Evolutionary conservation across 2,888 invertebrate species (phyloP).

Genomic region (Ochlodes sylvanus): DNA sequence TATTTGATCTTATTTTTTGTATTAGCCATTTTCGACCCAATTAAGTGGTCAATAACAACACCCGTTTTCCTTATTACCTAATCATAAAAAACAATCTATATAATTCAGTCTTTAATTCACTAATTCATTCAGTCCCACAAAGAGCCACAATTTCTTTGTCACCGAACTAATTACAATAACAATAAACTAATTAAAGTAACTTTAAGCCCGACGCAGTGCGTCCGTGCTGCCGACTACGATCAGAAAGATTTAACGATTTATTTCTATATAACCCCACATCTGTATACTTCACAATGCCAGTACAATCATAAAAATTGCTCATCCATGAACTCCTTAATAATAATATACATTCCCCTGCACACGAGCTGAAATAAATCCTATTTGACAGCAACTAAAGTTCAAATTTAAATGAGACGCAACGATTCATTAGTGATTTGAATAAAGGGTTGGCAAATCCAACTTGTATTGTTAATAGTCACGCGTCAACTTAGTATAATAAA

Average conservation of each 20-base stretch:
- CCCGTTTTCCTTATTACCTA: neutral
- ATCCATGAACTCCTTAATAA: slow-evolving; percentile 76
- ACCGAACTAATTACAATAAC: slow-evolving; percentile 36
- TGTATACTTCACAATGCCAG: slow-evolving; percentile 59
- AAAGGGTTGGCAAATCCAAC: slow-evolving; percentile 84
- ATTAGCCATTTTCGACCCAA: too few species aligned
- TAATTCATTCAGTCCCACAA: slow-evolving; percentile 11
- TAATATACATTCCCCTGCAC: slow-evolving; percentile 62
- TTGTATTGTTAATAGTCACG: slow-evolving; percentile 82
- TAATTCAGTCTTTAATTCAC: too few species aligned
- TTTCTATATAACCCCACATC: slow-evolving; percentile 50
- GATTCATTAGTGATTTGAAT: slow-evolving; percentile 77
- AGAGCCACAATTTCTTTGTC: slow-evolving; percentile 34
- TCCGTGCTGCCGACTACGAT: slow-evolving; percentile 51
- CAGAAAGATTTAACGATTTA: slow-evolving; percentile 54
- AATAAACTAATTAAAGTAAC: slow-evolving; percentile 42
- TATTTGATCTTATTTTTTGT: too few species aligned
- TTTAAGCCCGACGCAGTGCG: slow-evolving; percentile 34
- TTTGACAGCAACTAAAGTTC: slow-evolving; percentile 45
- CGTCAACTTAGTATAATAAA: slow-evolving; percentile 62
- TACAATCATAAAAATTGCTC: slow-evolving; percentile 80
- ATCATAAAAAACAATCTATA: too few species aligned
- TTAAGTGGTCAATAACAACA: neutral
- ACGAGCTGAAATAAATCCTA: slow-evolving; percentile 50
- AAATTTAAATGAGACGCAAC: slow-evolving; percentile 42